Evolutionary conservation across 1,140 invertebrate species (phyloP).

Genomic region (Dryas iulia): DNA sequence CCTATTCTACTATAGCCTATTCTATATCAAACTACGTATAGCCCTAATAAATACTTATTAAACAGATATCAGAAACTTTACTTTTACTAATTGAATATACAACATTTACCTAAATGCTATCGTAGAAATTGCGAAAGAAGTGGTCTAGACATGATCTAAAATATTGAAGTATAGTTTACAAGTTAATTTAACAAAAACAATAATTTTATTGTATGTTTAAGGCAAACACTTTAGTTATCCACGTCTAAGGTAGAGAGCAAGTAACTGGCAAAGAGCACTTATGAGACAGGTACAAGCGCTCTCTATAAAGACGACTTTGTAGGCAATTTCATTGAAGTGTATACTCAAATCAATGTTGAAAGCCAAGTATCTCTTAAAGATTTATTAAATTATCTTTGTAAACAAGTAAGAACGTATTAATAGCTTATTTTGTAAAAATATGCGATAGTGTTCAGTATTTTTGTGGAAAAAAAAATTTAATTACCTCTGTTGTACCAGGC

Average conservation of each 20-base stretch:
- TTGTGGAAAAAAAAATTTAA: too few species aligned
- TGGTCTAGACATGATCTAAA: too few species aligned
- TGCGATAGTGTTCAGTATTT: too few species aligned
- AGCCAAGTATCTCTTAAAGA: background rate
- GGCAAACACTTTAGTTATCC: background rate
- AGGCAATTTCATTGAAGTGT: conserved; percentile 9
- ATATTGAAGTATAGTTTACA: background rate
- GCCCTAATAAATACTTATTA: too few species aligned
- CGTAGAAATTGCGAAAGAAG: too few species aligned
- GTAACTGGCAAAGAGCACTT: conserved; percentile 8
- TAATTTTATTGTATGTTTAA: background rate
- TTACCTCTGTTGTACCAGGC: too few species aligned
- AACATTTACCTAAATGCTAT: too few species aligned
- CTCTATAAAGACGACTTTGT: conserved; percentile 13
- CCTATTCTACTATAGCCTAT: too few species aligned
- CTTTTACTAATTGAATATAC: too few species aligned
- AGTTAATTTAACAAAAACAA: background rate
- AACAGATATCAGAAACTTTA: too few species aligned
- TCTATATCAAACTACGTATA: too few species aligned
- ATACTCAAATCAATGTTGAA: conserved; percentile 1
- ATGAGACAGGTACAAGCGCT: background rate
- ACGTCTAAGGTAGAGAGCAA: background rate
- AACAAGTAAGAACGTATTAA: background rate
- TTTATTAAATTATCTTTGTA: background rate
- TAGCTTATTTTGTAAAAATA: too few species aligned